Base-by-base conservation (phyloP, 2,888 invertebrate genomes). In the Heliconius cydno region DNA sequence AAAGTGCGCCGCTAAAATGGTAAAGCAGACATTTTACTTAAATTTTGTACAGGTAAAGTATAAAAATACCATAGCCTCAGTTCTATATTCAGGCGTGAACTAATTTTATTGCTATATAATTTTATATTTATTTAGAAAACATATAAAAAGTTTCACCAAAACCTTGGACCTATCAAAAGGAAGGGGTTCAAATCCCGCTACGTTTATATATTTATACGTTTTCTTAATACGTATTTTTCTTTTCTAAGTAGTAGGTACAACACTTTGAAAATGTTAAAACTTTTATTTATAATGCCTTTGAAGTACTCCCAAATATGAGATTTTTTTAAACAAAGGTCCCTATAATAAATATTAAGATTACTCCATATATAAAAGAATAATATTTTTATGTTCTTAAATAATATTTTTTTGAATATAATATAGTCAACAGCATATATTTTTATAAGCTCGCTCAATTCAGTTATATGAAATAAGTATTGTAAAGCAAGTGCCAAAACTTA, bases 401-500 rank as follows among this genome's bases (percentile, higher is more conserved):
- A 63, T 74, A 63, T 12, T 74, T 63, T 65, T 41, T 74, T n/a
- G 41, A 63, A 63, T 74, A 41, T n/a, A 65, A 65, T 57, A 63
- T 74, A 74, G 6, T 65, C 38, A 25, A 65, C 57, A n/a, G 57
- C 63, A 66, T 72, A 63, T 72, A 72, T 38, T 57, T 68, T 57
- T 78, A 52, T 76, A 74, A 76, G 66, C 46, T 63, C 68, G 81
- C 80, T 81, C 80, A 81, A 81, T 28, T 76, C 74, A 28, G 67
- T 72, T 46, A 15, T 46, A 74, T 80, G 52, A 66, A 76, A 70
- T 80, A 76, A 80, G 52, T 90, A 92, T 30, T 79, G 63, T 79
- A 63, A 75, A 67, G 88, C 88, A 93, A 94, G 94, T 94, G 94
- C 94, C 94, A 94, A 94, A n/a, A 78, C 6, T 89, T 90, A 93